These are phyloP conservation scores for Eubasilissa regina DNA, from an alignment of 1,140 invertebrate species.

Conservation along the genomic window DNA sequence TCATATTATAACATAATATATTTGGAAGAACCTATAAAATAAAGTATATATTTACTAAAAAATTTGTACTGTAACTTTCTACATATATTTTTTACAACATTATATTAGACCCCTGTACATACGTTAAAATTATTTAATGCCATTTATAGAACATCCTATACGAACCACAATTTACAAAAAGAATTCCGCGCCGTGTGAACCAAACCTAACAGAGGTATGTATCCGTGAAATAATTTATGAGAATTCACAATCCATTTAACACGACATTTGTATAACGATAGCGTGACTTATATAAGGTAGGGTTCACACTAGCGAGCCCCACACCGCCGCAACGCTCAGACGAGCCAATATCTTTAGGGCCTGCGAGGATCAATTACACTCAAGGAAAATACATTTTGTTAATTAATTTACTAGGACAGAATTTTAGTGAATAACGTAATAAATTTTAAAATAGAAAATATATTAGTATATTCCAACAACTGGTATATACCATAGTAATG, in stretches of 20 bases:
- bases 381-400: background rate
- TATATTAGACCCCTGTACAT: too few relatives aligned
- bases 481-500: too few relatives aligned
- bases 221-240: conserved; percentile 51
- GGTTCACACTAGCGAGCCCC: background rate
- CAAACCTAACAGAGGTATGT: conserved; percentile 1
- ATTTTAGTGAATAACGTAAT: background rate
- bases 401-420: background rate
- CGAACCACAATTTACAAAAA: too few relatives aligned
- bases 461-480: too few relatives aligned
- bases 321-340: background rate
- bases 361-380: background rate
- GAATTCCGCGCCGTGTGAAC: background rate
- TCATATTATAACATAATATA: too few relatives aligned
- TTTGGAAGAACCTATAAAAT: too few relatives aligned
- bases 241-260: conserved; percentile 56
- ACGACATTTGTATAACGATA: conserved; percentile 55
- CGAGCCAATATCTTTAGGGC: background rate
- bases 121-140: too few relatives aligned
- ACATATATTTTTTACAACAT: too few relatives aligned
- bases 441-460: background rate
- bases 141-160: too few relatives aligned
- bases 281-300: conserved; percentile 35
- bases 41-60: too few relatives aligned
- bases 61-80: too few relatives aligned